These are phyloP conservation scores for Drosophila melanica DNA, from an alignment of 1,140 invertebrate genomes.

Conservation along the genomic window DNA sequence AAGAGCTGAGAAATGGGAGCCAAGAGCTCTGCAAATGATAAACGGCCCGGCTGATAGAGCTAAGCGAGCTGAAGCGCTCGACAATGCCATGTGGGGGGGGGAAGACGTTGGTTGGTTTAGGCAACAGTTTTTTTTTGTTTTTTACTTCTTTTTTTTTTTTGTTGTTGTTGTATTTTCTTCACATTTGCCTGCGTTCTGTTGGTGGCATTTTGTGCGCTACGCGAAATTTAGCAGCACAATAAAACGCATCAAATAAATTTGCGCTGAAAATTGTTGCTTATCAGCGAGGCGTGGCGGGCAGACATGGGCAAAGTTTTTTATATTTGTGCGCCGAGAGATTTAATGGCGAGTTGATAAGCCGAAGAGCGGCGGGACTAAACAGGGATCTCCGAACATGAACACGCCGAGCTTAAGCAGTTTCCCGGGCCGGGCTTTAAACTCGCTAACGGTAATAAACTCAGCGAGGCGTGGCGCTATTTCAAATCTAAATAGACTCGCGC, in stretches of 20 bases:
- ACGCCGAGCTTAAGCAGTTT: neutral
- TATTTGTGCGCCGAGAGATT: constrained; percentile 48
- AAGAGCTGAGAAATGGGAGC: constrained; percentile 40
- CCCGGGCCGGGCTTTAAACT: constrained; percentile 67
- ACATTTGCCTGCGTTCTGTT: neutral
- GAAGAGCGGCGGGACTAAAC: constrained; percentile 5
- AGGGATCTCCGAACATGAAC: neutral
- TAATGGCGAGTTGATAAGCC: constrained; percentile 78
- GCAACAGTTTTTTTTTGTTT: neutral
- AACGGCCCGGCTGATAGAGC: constrained; percentile 68
- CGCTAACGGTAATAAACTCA: constrained; percentile 68
- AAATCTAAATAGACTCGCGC: constrained; percentile 76
- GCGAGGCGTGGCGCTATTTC: constrained; percentile 69
- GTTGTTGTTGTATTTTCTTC: neutral
- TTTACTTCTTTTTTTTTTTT: too few relatives aligned
- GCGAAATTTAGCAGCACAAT: constrained; percentile 78
- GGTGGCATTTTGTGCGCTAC: constrained; percentile 50
- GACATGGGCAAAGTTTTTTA: constrained; percentile 37
- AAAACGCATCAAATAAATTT: constrained; percentile 81
- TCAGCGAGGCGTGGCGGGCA: constrained; percentile 57
- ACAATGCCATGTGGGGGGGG: constrained; percentile 18
- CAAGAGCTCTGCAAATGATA: constrained; percentile 61
- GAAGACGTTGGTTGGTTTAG: neutral
- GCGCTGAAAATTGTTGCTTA: constrained; percentile 72
- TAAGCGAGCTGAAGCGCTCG: constrained; percentile 48